phyloP scores from a whole-genome alignment of 2,113 vertebrate species.

The Thamnophis sirtalis region DNA sequence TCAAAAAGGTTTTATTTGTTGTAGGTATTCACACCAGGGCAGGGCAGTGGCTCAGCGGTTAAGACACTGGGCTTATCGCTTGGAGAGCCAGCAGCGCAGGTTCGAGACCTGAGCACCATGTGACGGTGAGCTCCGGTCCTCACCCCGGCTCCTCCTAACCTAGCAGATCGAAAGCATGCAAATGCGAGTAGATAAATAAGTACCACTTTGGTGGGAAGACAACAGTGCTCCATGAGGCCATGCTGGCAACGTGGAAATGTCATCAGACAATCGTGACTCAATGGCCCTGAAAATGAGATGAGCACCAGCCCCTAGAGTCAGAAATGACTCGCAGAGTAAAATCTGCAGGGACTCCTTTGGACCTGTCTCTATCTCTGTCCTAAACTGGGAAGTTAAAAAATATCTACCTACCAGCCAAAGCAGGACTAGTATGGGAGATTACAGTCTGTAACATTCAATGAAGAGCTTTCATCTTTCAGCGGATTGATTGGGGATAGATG shows the following conservation, averaged over 20 bases:
- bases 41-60: neutral
- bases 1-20: neutral
- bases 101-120: neutral
- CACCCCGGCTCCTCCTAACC: neutral
- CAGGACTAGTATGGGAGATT: no score
- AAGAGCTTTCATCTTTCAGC: neutral
- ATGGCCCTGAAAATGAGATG: neutral
- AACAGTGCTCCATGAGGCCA: neutral
- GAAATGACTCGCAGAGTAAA: no score
- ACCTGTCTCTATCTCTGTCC: neutral
- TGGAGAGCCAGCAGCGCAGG: neutral
- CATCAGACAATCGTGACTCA: neutral
- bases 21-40: neutral
- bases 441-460: neutral
- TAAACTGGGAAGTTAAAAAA: neutral
- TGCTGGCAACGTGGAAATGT: neutral
- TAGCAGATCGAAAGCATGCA: neutral
- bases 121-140: neutral
- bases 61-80: neutral
- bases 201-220: neutral
- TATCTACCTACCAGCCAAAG: neutral
- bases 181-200: neutral
- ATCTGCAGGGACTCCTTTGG: neutral
- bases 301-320: no score
- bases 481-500: neutral